Percentiles rank a stretch among this genome's conserved stretches.
These are phyloP conservation scores for Setophaga coronata DNA, from an alignment of 2,113 vertebrate genomes.

Conservation along the genomic window DNA sequence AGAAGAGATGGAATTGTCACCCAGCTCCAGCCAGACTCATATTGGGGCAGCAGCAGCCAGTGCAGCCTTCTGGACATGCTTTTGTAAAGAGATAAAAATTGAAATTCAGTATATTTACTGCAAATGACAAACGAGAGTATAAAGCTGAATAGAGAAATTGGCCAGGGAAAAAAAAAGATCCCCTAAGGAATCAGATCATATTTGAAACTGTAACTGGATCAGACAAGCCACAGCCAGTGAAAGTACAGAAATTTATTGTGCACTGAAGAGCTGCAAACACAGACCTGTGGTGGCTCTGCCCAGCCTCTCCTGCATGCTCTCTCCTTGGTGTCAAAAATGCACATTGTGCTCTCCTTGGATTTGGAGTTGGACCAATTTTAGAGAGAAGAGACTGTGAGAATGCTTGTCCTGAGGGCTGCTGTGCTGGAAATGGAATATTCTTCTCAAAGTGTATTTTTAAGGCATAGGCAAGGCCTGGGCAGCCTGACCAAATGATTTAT, in stretches of 20 bases:
- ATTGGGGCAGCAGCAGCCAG: neutral
- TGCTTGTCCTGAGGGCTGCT: neutral
- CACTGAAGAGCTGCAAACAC: neutral
- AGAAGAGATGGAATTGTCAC: neutral
- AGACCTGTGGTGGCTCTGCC: neutral
- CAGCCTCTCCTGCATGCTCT: neutral
- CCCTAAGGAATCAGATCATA: neutral
- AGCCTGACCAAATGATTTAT: neutral
- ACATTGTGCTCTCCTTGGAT: neutral
- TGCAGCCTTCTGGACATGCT: neutral
- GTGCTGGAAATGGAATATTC: neutral
- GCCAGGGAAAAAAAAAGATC: neutral
- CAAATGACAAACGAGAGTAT: constrained; percentile 14
- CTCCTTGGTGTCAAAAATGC: neutral
- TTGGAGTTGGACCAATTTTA: neutral
- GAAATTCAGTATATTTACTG: constrained; percentile 19
- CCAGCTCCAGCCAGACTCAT: neutral
- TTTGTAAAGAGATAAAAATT: constrained; percentile 4
- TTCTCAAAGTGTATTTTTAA: neutral
- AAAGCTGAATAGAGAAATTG: constrained; percentile 30
- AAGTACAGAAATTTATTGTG: neutral
- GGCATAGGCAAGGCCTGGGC: neutral
- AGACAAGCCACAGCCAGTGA: constrained; percentile 20
- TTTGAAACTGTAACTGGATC: constrained; percentile 21
- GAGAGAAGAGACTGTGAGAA: rapidly evolving